Percentiles rank a stretch among this genome's conserved stretches.
Conservation (phyloP, 2,888 invertebrate genomes). For the Chrysolina oricalcia region DNA sequence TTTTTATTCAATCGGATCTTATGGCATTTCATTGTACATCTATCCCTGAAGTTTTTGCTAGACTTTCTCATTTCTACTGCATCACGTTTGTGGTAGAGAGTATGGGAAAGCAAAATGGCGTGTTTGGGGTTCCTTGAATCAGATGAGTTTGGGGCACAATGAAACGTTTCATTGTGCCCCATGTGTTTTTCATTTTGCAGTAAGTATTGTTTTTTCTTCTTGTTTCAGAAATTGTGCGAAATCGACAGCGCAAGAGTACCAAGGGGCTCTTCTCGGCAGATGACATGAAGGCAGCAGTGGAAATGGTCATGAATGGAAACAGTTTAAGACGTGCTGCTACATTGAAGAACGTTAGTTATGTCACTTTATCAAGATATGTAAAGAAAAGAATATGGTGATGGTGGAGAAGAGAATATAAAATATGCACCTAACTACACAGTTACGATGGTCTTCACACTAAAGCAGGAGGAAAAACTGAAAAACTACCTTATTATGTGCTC, state of each 20-base stretch:
- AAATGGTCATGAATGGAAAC: background rate
- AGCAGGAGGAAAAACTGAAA: slow-evolving; percentile 8
- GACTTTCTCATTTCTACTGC: too few species aligned
- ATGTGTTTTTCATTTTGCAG: background rate
- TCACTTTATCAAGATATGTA: background rate
- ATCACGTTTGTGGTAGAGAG: too few species aligned
- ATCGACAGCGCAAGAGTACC: background rate
- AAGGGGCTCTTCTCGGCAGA: background rate
- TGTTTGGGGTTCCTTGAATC: too few species aligned
- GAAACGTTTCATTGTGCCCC: background rate
- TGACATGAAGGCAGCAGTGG: too few species aligned
- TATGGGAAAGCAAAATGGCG: too few species aligned
- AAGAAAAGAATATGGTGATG: too few species aligned
- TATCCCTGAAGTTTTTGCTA: too few species aligned
- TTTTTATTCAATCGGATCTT: too few species aligned
- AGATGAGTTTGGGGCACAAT: too few species aligned
- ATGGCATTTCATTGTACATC: too few species aligned
- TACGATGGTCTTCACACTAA: slow-evolving; percentile 10
- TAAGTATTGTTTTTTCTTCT: background rate
- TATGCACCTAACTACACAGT: background rate
- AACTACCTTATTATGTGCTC: too few species aligned
- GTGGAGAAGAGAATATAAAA: background rate
- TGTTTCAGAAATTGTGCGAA: background rate
- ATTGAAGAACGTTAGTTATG: background rate
- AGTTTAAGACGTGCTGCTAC: background rate